Evolutionary conservation across 1,140 invertebrate species (phyloP), one percentile per base, ranked within the genome.

Genomic region (Eurosta solidaginis): DNA sequence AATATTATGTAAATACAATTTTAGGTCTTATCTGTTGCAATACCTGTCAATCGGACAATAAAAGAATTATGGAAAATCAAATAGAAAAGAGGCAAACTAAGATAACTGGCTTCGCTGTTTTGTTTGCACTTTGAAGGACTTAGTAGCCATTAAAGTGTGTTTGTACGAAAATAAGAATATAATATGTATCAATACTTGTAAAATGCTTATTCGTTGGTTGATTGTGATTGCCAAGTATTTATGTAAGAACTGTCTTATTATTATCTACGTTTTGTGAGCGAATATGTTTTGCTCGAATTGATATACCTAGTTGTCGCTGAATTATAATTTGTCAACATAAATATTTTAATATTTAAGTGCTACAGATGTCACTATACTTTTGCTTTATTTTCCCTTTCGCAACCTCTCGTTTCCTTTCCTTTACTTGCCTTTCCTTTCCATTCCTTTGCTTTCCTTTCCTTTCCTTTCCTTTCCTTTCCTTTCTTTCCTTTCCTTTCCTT

Each of bases 151-250:
- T n/a, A n/a, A 3, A 17, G 50, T 29, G 20, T 25, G 50, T 7
- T 10, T 54, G 20, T 25, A 20, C 20, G 50, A 17, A 4, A 47
- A 47, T 4, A 47, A 47, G 45, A 47, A 47, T 47, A 47, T 14
- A 22, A 33, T 63, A 63, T n/a, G 40, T 68, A 68, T 29, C 27
- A 36, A 59, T 59, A n/a, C 33, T 68, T 68, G 59, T 68, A 68
- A 68, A 68, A 10, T 40, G n/a, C 36, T 68, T 40, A 25, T 6
- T 22, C 49, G 7, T 52, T 25, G 49, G 49, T 25, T 22, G n/a
- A 1, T 3, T 22, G 3, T 52, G 49, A 52, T 52, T 52, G 7
- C 20, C 20, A 33, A 36, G 12, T 68, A 33, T 68, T 40, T 29
- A 6, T 6, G 33, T 22, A 17, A n/a, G n/a, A n/a, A n/a, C n/a